A percentile compares a stretch with the other conserved stretches of the same genome.
Conservation (phyloP, 2,797 vertebrate genomes). For the Malacoraja senta region DNA sequence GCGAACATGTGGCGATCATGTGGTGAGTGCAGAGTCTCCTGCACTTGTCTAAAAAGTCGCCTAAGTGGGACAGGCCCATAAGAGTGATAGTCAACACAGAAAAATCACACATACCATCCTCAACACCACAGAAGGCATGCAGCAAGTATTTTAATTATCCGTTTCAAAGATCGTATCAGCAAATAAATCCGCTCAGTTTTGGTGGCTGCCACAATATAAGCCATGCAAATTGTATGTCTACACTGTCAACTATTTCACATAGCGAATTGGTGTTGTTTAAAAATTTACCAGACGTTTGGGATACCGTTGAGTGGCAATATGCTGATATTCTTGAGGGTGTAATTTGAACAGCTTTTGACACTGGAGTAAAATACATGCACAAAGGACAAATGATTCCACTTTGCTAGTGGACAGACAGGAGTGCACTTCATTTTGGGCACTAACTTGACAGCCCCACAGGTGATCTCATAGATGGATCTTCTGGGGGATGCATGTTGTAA, state of each 20-base stretch:
- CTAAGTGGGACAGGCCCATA: too few relatives aligned
- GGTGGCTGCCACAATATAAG: neutral
- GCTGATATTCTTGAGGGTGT: neutral
- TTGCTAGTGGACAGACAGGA: neutral
- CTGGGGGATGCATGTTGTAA: neutral
- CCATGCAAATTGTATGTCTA: neutral
- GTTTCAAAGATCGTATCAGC: neutral
- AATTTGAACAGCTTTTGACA: constrained; percentile 11
- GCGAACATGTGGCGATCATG: too few relatives aligned
- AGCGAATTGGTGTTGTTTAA: neutral
- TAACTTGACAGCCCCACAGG: neutral
- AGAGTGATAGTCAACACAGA: neutral
- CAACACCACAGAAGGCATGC: neutral
- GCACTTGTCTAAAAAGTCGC: too few relatives aligned
- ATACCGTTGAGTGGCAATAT: neutral
- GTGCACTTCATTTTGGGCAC: neutral
- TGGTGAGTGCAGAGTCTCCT: too few relatives aligned
- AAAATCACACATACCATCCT: neutral
- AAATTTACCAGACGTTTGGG: neutral
- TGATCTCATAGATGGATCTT: neutral
- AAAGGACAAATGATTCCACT: neutral
- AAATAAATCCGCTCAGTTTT: neutral
- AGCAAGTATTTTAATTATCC: neutral
- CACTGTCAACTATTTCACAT: neutral
- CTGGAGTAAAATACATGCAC: neutral